Base-by-base conservation (phyloP, 2,888 invertebrate genomes). In the Notodonta ziczac region DNA sequence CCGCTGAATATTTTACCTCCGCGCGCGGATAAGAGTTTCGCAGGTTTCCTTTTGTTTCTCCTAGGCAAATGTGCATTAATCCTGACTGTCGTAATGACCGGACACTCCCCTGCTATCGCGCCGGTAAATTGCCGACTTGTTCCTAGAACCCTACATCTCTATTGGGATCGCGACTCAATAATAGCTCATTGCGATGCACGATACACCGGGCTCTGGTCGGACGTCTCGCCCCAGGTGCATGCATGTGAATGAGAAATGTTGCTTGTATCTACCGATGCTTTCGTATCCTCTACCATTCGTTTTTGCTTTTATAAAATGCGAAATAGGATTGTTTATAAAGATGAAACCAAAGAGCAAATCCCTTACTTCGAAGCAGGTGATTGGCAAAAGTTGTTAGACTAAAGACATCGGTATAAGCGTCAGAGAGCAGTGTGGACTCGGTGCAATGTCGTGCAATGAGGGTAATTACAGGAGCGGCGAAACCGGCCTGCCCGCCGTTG, bases 161-260 rank as follows among this genome's bases (percentile, higher is more conserved):
- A 87, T 88, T 85, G 84, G 81, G 73, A 85, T 85, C 83, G 80
- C 72, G 73, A 70, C 78, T 82, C 78, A 80, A 79, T 85, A 84
- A 87, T 84, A 81, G 82, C 72, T 83, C 81, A 81, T 85, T 84
- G 81, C 83, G 84, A 87, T 87, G 83, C 82, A 63, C 82, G 87
- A 85, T 87, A 86, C 81, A 84, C 14, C 54, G 81, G 77, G 69
- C 63, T 39, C 54, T 81, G 78, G 68, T 64, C 70, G 70, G 65
- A 73, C 70, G 80, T 83, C 81, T 83, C 73, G 88, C 87, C 88
- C 74, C 76, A 77, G 88, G 88, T 84, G 83, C 77, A 74, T 84
- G 79, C 79, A 85, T 84, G 83, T 80, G 78, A 50, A 85, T 84
- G 83, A 80, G 78, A 50, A 68, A 50, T 61, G 70, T 62, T 64